Base-by-base conservation (phyloP, 1,140 invertebrate species). In the Gonatopus flavifemur region DNA sequence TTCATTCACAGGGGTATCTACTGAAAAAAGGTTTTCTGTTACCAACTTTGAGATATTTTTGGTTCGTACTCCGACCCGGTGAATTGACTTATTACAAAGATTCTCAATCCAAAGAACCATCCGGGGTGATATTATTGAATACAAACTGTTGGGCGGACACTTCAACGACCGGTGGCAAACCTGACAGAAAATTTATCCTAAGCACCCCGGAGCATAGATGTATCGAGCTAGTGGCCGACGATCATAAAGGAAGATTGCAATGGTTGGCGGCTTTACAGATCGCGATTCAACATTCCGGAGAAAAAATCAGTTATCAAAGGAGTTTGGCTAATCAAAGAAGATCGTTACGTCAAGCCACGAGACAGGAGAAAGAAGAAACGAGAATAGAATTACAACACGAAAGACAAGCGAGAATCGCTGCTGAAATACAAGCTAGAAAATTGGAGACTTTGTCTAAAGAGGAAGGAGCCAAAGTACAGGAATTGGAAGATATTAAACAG, bases 61-160 rank as follows among this genome's bases (percentile, higher is more conserved):
- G 88, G 86, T 90, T 90, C 69, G 86, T 91, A 2, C 72, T 93
- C 4, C 83, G 85, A 46, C 88, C 88, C 3, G 85, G 82, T 16
- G 84, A 86, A 54, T 75, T 91, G n/a, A 81, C 79, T 0, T 91
- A 89, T 67, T 91, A 86, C 70, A 88, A 88, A 70, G 84, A 82
- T 60, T 82, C 83, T 5, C 82, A 84, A 3, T 86, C 89, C 67
- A 87, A 84, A 59, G 87, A 90, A 18, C 76, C 84, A 31, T 86
- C 86, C 55, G 88, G 88, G 5, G 72, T 82, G 4, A 84, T 91
- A 33, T 38, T 75, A 1, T 78, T 91, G 16, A 83, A 85, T 52
- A 71, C 81, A 6, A 83, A 84, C 59, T 86, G 84, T 49, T 83
- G 83, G 49, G 82, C 89, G 3, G 87, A 89, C 67, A 79, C 84